Conservation (phyloP, 1,140 invertebrate species). For the Lucilia cuprina region DNA sequence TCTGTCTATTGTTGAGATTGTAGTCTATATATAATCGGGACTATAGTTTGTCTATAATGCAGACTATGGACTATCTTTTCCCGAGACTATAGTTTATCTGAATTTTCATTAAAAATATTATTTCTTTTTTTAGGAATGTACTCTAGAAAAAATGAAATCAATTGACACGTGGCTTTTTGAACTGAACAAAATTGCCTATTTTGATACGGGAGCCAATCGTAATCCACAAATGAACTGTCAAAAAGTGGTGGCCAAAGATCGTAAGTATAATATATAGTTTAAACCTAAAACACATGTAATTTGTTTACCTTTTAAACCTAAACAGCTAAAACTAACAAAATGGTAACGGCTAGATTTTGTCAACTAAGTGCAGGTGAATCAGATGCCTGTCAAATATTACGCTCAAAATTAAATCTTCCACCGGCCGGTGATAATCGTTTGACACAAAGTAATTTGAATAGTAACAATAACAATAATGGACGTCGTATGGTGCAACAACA, state of each 20-base stretch:
- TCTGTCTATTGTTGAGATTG: too few relatives aligned
- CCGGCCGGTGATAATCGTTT: neutral
- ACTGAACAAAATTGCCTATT: constrained; percentile 55
- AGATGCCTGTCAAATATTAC: constrained; percentile 54
- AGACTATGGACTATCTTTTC: too few relatives aligned
- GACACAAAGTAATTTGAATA: constrained; percentile 36
- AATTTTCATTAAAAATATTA: neutral
- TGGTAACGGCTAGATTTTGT: constrained; percentile 58
- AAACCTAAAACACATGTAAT: neutral
- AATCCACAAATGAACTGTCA: constrained; percentile 58
- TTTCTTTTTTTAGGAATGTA: constrained; percentile 48
- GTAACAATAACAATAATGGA: constrained; percentile 20
- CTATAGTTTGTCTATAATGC: too few relatives aligned
- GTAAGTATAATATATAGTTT: constrained; percentile 45
- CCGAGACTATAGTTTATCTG: too few relatives aligned
- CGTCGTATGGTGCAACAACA: neutral
- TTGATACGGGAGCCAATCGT: constrained; percentile 54
- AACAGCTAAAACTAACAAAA: constrained; percentile 46
- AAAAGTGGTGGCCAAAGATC: constrained; percentile 57
- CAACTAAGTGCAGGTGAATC: constrained; percentile 58
- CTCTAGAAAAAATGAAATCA: constrained; percentile 57
- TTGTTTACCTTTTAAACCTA: neutral
- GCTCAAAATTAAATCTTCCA: constrained; percentile 42
- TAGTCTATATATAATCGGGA: too few relatives aligned
- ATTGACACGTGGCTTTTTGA: constrained; percentile 57